Evolutionary conservation across 2,797 vertebrate species (phyloP).

Genomic region (Manis pentadactyla): DNA sequence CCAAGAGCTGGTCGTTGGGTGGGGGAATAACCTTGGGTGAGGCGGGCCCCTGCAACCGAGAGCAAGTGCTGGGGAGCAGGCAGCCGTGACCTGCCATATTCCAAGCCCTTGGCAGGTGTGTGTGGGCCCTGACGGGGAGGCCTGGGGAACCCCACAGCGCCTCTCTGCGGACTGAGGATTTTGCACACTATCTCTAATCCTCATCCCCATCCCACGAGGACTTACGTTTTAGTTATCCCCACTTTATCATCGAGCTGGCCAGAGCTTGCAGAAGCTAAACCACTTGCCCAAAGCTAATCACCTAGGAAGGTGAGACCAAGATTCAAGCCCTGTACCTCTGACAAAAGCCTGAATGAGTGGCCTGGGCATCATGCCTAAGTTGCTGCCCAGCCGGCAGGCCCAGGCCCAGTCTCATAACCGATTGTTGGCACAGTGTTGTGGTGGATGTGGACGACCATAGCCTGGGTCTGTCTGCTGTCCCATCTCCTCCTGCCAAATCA

Average conservation of each 20-base stretch:
- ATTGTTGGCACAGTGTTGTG: neutral
- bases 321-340: neutral
- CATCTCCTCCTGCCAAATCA: neutral
- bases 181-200: neutral
- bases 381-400: neutral
- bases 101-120: neutral
- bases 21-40: neutral
- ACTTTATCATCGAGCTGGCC: neutral
- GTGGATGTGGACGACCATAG: rapidly evolving
- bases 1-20: neutral
- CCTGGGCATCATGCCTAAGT: no score
- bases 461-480: neutral
- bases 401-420: neutral
- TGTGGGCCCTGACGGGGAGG: neutral
- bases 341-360: neutral
- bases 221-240: neutral
- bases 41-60: neutral
- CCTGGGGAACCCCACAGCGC: neutral
- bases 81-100: neutral
- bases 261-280: neutral
- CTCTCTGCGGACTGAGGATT: neutral
- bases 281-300: neutral
- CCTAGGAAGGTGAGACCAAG: neutral
- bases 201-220: neutral
- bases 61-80: no score